Conservation (phyloP, 2,113 vertebrate species). For the Hydrochoerus hydrochaeris region DNA sequence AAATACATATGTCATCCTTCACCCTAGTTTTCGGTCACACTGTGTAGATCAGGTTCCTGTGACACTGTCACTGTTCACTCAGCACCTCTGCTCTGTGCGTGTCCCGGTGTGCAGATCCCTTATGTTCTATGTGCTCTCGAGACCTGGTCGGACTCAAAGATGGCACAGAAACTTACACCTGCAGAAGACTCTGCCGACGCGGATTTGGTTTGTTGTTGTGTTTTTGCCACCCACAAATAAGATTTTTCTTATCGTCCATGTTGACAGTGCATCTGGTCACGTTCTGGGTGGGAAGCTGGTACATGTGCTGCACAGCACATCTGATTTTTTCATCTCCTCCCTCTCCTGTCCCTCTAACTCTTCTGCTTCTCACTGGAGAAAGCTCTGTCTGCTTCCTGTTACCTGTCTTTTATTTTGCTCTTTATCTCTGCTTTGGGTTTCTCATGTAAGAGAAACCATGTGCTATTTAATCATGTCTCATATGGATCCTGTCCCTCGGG, state of each 20-base stretch:
- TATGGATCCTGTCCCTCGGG: background rate
- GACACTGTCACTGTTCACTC: background rate
- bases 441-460: background rate
- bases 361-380: background rate
- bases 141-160: background rate
- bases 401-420: background rate
- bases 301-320: background rate
- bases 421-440: background rate
- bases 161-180: background rate
- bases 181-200: background rate
- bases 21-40: background rate
- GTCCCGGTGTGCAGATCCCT: background rate
- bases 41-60: background rate
- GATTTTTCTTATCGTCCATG: background rate
- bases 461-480: background rate
- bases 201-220: background rate
- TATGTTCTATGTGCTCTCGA: background rate
- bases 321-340: background rate
- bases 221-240: background rate
- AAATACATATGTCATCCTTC: too few species aligned
- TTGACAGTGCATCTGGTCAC: background rate
- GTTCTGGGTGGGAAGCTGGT: background rate
- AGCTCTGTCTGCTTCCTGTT: background rate
- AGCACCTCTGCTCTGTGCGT: background rate
- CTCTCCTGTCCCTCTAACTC: background rate